Base-by-base conservation (phyloP, 2,888 invertebrate species). In the Ceraclea dissimilis region DNA sequence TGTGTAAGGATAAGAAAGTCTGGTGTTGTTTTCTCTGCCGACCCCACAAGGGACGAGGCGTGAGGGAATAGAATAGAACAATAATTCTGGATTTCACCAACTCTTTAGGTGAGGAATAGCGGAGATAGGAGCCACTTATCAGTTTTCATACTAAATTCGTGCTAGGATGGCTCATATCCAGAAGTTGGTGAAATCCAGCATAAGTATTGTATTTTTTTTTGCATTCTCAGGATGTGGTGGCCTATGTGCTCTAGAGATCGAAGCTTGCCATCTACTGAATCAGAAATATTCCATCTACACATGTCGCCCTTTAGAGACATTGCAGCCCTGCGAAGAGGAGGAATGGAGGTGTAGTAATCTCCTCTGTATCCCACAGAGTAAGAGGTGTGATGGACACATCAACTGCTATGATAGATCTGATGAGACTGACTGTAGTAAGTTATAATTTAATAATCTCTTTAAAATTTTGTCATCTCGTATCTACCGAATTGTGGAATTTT, bases 381-480 rank as follows among this genome's bases (percentile, higher is more conserved):
- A 83, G 57, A 79, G 82, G 31, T 89, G 89, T 69, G 85, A 89
- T 67, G 88, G 88, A 13, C 74, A 80, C 54, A 78, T 86, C 65
- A 83, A 89, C 67, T 89, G 89, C 70, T 84, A 83, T 64, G 86
- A 88, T 68, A 79, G 82, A 67, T 83, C 84, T 17, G 88, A 89
- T 69, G 88, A 89, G 74, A 76, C 78, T 66, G 76, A 84, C 67
- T 89, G 88, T 68, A 81, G 88, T 88, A 74, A 76, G 75, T 69
- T n/a, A n/a, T 56, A n/a, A n/a, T n/a, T n/a, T 51, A 44, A 44
- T 17, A 2, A 26, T 11, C 6, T 16, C n/a, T 26, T 8, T 49
- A 22, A 10, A 13, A 8, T 26, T 54, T 49, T 33, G 8, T 50
- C 39, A 52, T 39, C 51, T 54, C 49, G 51, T 33, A 52, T n/a